These are phyloP conservation scores for Thryonomys swinderianus DNA, from an alignment of 2,113 vertebrate genomes.

Conservation along the genomic window DNA sequence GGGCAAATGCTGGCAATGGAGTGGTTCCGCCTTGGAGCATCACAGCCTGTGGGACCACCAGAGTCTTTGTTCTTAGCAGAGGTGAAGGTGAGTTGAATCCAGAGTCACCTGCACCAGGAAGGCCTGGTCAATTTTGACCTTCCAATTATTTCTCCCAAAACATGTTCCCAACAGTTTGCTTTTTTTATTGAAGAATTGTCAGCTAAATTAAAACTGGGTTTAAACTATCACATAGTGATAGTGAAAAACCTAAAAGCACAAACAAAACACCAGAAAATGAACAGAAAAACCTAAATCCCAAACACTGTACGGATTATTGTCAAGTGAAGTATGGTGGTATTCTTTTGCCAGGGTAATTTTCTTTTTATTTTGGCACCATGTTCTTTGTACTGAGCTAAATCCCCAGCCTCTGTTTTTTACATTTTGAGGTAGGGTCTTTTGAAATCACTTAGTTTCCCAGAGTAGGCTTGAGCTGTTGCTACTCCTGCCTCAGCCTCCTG, in stretches of 20 bases:
- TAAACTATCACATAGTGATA: neutral
- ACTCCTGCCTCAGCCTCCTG: neutral
- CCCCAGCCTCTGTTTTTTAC: neutral
- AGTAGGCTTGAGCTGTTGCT: neutral
- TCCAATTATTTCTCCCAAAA: too few relatives aligned
- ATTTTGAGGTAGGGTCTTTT: neutral
- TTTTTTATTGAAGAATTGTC: neutral
- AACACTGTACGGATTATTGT: neutral
- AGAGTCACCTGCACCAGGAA: too few relatives aligned
- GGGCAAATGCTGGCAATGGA: too few relatives aligned
- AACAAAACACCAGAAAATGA: neutral
- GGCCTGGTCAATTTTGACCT: too few relatives aligned
- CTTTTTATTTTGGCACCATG: neutral
- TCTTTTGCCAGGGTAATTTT: neutral
- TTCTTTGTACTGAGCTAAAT: neutral
- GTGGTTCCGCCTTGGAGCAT: too few relatives aligned
- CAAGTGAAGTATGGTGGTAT: neutral
- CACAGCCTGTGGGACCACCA: too few relatives aligned
- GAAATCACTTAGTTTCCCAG: neutral
- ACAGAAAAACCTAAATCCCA: neutral
- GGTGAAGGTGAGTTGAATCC: too few relatives aligned
- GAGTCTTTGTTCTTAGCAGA: too few relatives aligned
- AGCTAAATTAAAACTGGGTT: neutral
- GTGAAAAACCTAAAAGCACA: neutral
- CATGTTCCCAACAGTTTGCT: too few relatives aligned